A percentile compares a stretch with the other conserved stretches of the same genome.
phyloP scores from a whole-genome alignment of 2,113 vertebrate species.

The Atherinomorus stipes region DNA sequence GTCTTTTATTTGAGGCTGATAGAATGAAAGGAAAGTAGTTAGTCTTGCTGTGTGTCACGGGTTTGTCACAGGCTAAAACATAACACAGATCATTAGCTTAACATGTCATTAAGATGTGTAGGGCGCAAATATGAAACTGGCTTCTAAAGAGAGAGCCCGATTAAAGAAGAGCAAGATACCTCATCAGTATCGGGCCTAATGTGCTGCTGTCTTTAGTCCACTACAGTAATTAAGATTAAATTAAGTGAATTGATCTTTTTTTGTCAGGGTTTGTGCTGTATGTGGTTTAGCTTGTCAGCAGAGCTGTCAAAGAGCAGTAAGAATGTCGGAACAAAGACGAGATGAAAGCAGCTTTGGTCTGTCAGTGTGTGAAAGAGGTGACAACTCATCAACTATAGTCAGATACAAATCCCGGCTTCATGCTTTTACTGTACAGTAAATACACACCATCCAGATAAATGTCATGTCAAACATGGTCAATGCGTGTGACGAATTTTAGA shows the following conservation, averaged over 20 bases:
- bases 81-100: constrained; percentile 45
- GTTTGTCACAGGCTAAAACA: constrained; percentile 44
- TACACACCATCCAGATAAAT: neutral
- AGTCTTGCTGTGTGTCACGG: constrained; percentile 37
- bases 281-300: constrained; percentile 31
- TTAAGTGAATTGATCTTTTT: constrained; percentile 57
- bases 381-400: constrained; percentile 3
- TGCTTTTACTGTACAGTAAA: constrained; percentile 32
- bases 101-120: constrained; percentile 39
- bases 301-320: constrained; percentile 2
- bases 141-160: constrained; percentile 12
- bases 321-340: constrained; percentile 22
- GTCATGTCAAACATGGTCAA: neutral
- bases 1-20: constrained; percentile 38
- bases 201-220: constrained; percentile 53
- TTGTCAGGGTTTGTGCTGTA: constrained; percentile 18
- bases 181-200: constrained; percentile 28
- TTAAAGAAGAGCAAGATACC: neutral
- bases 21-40: constrained; percentile 24
- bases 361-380: constrained; percentile 1
- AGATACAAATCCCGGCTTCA: constrained; percentile 2
- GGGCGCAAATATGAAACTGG: constrained; percentile 39
- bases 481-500: neutral
- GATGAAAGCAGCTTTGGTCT: constrained; percentile 25
- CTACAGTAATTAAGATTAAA: constrained; percentile 65